Base-by-base conservation (phyloP, 2,888 invertebrate genomes). In the Noctua fimbriata region DNA sequence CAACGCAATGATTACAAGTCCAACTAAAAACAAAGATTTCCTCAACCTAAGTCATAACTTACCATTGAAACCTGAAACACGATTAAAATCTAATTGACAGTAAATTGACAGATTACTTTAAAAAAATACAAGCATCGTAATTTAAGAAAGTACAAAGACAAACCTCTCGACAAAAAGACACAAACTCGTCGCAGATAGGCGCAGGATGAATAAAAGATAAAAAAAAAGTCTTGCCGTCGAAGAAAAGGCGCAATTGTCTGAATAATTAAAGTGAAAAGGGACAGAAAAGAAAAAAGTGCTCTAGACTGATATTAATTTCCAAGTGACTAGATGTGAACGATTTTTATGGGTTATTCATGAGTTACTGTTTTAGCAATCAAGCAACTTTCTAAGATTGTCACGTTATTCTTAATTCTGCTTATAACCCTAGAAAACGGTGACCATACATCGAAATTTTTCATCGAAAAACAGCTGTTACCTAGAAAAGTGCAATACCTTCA, bases 141-240 rank as follows among this genome's bases (percentile, higher is more conserved):
- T 58, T 16, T 52, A 73, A 67, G 24, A 77, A 28, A 76, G n/a
- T 24, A 75, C 36, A 58, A 85, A 80, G 44, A 81, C 65, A 74
- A 76, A 80, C 18, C 18, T 76, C 55, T 12, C n/a, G 32, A 47
- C n/a, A 72, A 83, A 81, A 75, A 83, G 69, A 80, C n/a, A 70
- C 55, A 72, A 83, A 82, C 69, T 81, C 72, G 78, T 87, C 81
- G 79, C 58, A 76, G 55, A 73, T 75, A 75, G 77, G 69, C 69
- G 44, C 16, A 67, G 18, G 70, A 86, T 89, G 89, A 87, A 88
- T 88, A 89, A 89, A 89, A 88, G 67, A 89, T 89, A 49, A 60
- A 88, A 86, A 88, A 86, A 87, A 85, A 70, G 44, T 36, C 69
- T 28, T 32, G n/a, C 71, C 66, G 12, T 63, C 74, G 75, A 73